These are phyloP conservation scores for Psittacula derbiana DNA, from an alignment of 2,797 vertebrate genomes.

Conservation along the genomic window DNA sequence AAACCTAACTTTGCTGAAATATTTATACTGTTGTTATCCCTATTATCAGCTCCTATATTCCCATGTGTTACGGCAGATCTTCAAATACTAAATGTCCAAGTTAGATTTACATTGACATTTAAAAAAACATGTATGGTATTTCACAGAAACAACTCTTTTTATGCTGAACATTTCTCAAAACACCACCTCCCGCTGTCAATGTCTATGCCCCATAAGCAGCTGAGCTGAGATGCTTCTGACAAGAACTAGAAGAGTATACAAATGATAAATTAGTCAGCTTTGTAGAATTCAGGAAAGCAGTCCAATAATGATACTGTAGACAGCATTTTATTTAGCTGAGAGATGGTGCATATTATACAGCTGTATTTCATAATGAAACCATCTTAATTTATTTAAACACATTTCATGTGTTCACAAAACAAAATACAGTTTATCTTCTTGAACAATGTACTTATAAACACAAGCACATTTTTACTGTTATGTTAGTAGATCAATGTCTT, in stretches of 20 bases:
- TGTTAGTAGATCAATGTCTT: not conserved
- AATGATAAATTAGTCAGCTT: constrained; percentile 74
- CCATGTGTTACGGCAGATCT: not conserved
- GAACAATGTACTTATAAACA: not conserved
- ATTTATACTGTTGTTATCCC: not conserved
- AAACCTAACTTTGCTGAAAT: not conserved
- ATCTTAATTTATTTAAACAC: constrained; percentile 36
- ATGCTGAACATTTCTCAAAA: constrained; percentile 71
- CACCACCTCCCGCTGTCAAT: constrained; percentile 72
- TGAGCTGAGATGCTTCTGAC: constrained; percentile 68
- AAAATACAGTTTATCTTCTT: not conserved
- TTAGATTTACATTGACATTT: not conserved
- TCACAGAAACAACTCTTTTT: constrained; percentile 43
- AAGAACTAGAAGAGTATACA: constrained; percentile 63
- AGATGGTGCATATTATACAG: not conserved
- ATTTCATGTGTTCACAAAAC: constrained; percentile 9
- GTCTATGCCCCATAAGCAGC: constrained; percentile 70
- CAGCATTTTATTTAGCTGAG: not conserved
- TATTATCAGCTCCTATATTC: not conserved
- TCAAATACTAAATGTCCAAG: not conserved
- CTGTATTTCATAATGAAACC: not conserved
- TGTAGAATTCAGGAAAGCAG: constrained; percentile 42
- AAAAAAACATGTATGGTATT: not conserved
- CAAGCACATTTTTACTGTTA: not conserved
- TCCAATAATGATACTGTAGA: constrained; percentile 36